Conservation (phyloP, 2,113 vertebrate genomes). For the Phainopepla nitens region DNA sequence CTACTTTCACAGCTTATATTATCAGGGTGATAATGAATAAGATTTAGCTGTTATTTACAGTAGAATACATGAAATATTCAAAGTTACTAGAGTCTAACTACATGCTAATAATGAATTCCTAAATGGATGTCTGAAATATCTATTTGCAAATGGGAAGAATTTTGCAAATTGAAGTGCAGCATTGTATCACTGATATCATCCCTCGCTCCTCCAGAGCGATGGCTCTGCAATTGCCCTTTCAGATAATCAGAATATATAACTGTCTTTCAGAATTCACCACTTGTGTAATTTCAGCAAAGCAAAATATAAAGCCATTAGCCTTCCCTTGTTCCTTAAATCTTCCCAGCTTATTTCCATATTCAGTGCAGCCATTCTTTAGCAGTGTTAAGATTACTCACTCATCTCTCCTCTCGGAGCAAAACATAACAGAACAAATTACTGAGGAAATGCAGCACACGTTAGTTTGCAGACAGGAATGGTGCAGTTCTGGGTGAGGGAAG, state of each 20-base stretch:
- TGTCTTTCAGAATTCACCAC: background rate
- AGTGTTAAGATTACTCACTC: background rate
- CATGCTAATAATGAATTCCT: background rate
- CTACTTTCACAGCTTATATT: background rate
- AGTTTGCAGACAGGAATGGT: background rate
- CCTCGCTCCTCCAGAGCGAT: background rate
- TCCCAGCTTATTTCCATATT: background rate
- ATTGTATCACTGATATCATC: background rate
- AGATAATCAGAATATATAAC: conserved; percentile 20
- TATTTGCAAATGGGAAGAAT: background rate
- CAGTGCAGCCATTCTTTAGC: background rate
- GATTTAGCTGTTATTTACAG: conserved; percentile 18
- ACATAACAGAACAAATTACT: background rate
- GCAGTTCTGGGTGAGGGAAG: background rate
- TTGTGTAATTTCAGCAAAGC: background rate
- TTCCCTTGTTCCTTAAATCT: background rate
- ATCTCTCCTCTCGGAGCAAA: background rate
- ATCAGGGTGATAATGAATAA: background rate
- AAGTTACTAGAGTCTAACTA: background rate
- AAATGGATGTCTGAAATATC: background rate
- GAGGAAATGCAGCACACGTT: background rate
- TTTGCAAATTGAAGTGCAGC: background rate
- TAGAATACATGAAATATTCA: background rate
- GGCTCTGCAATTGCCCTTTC: background rate
- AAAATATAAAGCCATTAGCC: conserved; percentile 34